Conservation (phyloP, 1,140 invertebrate species). For the Nasonia vitripennis region DNA sequence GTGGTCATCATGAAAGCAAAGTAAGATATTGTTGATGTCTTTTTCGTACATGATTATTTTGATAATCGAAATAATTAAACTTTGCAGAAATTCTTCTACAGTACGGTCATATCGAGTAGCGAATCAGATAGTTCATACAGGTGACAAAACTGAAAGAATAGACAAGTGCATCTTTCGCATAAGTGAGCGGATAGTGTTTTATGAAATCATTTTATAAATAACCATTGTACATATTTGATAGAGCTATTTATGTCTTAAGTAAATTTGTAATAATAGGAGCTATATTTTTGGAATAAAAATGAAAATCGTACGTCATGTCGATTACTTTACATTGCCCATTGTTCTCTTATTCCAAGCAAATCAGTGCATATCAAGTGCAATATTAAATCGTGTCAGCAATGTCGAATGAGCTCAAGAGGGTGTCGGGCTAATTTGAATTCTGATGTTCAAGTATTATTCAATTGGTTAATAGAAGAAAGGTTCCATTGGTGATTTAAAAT, state of each 20-base stretch:
- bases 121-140: slow-evolving; percentile 45
- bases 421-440: too few species aligned
- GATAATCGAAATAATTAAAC: not conserved
- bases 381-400: not conserved
- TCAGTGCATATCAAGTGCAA: not conserved
- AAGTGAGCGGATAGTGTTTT: not conserved
- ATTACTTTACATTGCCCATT: too few species aligned
- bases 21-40: slow-evolving; percentile 22
- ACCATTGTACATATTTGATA: slow-evolving; percentile 45
- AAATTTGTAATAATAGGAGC: slow-evolving; percentile 7
- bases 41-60: not conserved
- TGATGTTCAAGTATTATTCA: not conserved
- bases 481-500: not conserved
- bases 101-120: slow-evolving; percentile 56
- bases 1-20: not conserved
- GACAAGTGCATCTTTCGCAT: not conserved
- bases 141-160: slow-evolving; percentile 5
- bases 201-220: not conserved
- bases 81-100: slow-evolving; percentile 54
- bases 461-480: not conserved
- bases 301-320: not conserved
- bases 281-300: slow-evolving; percentile 10
- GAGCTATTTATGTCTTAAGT: not conserved
- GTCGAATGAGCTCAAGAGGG: not conserved
- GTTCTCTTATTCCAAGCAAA: not conserved